Base-by-base conservation (phyloP, 2,113 vertebrate genomes). In the Hippocampus mohnikei region DNA sequence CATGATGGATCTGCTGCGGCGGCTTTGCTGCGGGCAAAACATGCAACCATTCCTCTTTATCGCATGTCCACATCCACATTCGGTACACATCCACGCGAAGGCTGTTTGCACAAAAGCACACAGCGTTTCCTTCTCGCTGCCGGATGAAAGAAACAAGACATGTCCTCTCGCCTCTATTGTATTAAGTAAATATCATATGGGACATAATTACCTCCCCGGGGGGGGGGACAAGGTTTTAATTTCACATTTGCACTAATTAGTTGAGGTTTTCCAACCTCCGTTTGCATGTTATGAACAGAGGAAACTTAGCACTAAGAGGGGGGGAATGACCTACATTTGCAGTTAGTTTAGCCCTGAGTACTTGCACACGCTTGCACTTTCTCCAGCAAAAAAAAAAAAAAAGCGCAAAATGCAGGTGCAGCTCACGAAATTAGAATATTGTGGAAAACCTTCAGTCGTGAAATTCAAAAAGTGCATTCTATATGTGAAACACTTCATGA, bases 181-280 rank as follows among this genome's bases (percentile, higher is more conserved):
- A 74, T 83, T 88, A 87, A 90, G 81, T 87, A 90, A 90, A 91
- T 87, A 91, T 83, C 78, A 80, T 75, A 79, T 78, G 80, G 70
- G 86, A 82, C 81, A 81, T 92, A 93, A 92, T 92, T 91, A 74
- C 82, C 67, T 89, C 90, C 83, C 80, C 10, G 3, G 2, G 29
- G 18, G 88, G 87, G 88, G 84, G 88, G 83, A 65, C 67, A 66
- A 23, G 67, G 53, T 74, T 90, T 85, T 82, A 75, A 70, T 85
- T 77, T 58, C 81, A 86, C 78, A 84, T 88, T 81, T 81, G 63
- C 15, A 59, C 78, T 90, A 91, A 91, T 92, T 90, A 89, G 78
- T 81, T 53, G n/a, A 60, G 33, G 8, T 69, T 79, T 80, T 40
- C 8, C 42, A 73, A 80, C 75, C 84, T 85, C 80, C 86, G 70